Conservation (phyloP, 2,113 vertebrate genomes). For the Pampusana beccarii region DNA sequence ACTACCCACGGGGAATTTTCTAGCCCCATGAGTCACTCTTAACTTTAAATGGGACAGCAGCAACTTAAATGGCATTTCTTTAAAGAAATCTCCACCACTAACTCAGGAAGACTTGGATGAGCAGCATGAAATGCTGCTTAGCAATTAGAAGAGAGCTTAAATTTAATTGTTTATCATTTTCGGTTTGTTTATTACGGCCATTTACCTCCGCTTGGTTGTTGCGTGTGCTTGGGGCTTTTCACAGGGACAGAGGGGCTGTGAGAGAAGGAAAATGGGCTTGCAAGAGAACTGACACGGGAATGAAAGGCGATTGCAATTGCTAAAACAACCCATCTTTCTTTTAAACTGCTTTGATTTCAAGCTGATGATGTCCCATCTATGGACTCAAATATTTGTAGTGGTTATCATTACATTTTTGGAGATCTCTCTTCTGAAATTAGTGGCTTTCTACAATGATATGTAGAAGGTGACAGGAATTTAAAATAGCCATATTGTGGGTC, state of each 20-base stretch:
- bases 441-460: not conserved
- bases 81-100: not conserved
- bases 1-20: not conserved
- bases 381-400: constrained; percentile 21
- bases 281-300: not conserved
- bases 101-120: not conserved
- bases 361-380: not conserved
- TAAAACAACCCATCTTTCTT: constrained; percentile 1
- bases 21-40: not conserved
- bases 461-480: not conserved
- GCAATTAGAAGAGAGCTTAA: not conserved
- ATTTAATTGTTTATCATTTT: not conserved
- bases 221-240: not conserved
- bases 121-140: not conserved
- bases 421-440: constrained; percentile 4
- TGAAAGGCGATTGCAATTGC: not conserved
- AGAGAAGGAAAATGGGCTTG: not conserved
- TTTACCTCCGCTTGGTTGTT: not conserved
- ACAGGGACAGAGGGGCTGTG: not conserved
- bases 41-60: not conserved
- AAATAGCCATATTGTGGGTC: not conserved
- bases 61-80: not conserved
- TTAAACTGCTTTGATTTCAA: constrained; percentile 24
- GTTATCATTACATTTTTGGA: constrained; percentile 28
- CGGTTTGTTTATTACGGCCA: not conserved